Evolutionary conservation across 2,888 invertebrate genomes (phyloP).

Genomic region (Dicranocentrus wangi): DNA sequence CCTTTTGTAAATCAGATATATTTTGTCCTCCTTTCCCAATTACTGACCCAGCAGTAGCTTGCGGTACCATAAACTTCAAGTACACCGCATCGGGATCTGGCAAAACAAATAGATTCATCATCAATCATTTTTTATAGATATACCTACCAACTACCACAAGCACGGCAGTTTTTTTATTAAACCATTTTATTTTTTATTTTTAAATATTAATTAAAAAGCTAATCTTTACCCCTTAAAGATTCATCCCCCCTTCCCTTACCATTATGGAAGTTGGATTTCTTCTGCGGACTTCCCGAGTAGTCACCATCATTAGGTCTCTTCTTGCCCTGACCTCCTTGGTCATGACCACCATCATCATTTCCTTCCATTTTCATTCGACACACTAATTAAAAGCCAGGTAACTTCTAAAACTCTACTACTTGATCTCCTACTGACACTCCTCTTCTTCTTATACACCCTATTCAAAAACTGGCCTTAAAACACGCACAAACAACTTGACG

Average conservation of each 20-base stretch:
- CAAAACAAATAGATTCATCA: conserved; percentile 3
- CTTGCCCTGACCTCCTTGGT: conserved; percentile 65
- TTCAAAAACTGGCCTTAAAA: no score
- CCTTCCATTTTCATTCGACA: conserved; percentile 67
- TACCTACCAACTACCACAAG: background rate
- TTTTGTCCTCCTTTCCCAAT: conserved; percentile 73
- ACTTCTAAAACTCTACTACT: background rate
- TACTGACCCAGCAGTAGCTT: conserved; percentile 72
- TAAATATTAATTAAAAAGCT: no score
- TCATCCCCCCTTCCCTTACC: no score
- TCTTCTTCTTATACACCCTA: no score
- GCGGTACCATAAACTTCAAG: conserved; percentile 73
- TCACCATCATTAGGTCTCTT: conserved; percentile 72
- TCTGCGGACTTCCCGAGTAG: conserved; percentile 70
- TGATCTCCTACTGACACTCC: background rate
- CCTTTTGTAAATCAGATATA: conserved; percentile 72
- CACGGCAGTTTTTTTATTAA: background rate
- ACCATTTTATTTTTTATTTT: background rate
- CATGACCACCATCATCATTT: conserved; percentile 67
- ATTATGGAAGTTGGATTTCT: conserved; percentile 71
- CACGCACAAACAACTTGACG: no score
- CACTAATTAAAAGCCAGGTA: conserved; percentile 21
- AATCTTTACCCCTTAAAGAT: no score
- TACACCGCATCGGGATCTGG: conserved; percentile 72
- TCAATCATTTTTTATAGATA: no score